Base-by-base conservation (phyloP, 2,888 invertebrate genomes). In the Chrysotoxum bicinctum region DNA sequence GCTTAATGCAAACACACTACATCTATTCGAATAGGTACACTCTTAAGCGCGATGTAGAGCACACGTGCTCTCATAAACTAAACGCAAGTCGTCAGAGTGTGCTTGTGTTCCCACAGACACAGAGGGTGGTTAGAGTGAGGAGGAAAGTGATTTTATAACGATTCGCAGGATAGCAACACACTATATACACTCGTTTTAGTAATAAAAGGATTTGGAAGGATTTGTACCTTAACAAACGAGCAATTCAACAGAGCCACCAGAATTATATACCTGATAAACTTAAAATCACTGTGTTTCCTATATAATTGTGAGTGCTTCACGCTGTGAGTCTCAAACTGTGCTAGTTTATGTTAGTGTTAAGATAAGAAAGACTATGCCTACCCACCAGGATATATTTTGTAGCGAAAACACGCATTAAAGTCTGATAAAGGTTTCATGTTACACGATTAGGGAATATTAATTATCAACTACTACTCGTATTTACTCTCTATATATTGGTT, bases 151-250 rank as follows among this genome's bases (percentile, higher is more conserved):
- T 21, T 78, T 74, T 70, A 84, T 84, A 84, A 79, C 84, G 64
- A 66, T 75, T 84, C 70, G 32, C 54, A 64, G 52, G 70, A 84
- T 84, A 84, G 66, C 70, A 54, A 60, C 75, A 84, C 84, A 23
- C 62, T 30, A 43, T 43, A 62, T 79, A 66, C 75, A 79, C 66
- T 84, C 79, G 75, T 84, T 79, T 70, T 56, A 75, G 84, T 79
- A 75, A 79, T 75, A 84, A 73, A 84, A 64, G 84, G 84, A 84
- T 84, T 84, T 79, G 10, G 45, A 64, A 30, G 74, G 84, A 56
- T 84, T 84, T 72, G 70, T 74, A 50, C 75, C 58, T 84, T 74
- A 70, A 68, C 70, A 19, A 70, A 84, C 64, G 66, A 37, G 66
- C 45, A 70, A 84, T 79, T 75, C 70, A 72, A 84, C 75, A 48